Base-by-base conservation (phyloP, 2,113 vertebrate genomes). In the Oreotrochilus melanogaster region DNA sequence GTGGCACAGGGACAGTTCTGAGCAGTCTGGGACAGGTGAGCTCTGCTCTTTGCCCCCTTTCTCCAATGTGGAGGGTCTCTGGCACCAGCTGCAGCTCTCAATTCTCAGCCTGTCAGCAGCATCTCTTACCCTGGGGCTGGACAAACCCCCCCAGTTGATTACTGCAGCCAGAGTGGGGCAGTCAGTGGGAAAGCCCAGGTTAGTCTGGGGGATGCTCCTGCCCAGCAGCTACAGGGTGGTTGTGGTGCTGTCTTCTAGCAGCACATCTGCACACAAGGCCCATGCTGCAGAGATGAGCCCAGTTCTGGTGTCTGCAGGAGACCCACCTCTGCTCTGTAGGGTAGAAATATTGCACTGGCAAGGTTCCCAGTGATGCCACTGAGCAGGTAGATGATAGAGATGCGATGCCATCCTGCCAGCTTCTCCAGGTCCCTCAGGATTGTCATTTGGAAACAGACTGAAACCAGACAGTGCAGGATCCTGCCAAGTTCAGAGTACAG, bases 391-490 rank as follows among this genome's bases (percentile, higher is more conserved):
- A 99, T 99, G 97, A 99, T 99, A 86, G 99, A 99, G 93, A 99
- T 99, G 89, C 99, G 98, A 91, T 99, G 98, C 99, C 99, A 99
- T 73, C 99, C 99, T 3, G 99, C 99, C 97, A 99, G 97, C 96
- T 99, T 99, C 98, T 99, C 99, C 94, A 99, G 95, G 97, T 99
- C 99, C 82, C 99, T 97, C 90, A 99, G 96, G 95, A 99, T 99
- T 42, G 99, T 99, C 99, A 99, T 99, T 98, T 99, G 99, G 98
- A 99, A 99, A 93, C 98, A 99, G 95, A 99, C 92, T 4, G 99
- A 99, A 91, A 99, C 99, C 97, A 99, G 96, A 96, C 99, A 99
- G 98, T 99, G 99, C 97, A 99, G 98, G 97, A 99, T 98, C 98
- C 99, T 99, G 97, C 91, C 90, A 94, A 95, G 69, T 10, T 88